Percentiles rank a stretch among this genome's conserved stretches.
These are phyloP conservation scores for Horisme vitalbata DNA, from an alignment of 2,888 invertebrate genomes.

Conservation along the genomic window DNA sequence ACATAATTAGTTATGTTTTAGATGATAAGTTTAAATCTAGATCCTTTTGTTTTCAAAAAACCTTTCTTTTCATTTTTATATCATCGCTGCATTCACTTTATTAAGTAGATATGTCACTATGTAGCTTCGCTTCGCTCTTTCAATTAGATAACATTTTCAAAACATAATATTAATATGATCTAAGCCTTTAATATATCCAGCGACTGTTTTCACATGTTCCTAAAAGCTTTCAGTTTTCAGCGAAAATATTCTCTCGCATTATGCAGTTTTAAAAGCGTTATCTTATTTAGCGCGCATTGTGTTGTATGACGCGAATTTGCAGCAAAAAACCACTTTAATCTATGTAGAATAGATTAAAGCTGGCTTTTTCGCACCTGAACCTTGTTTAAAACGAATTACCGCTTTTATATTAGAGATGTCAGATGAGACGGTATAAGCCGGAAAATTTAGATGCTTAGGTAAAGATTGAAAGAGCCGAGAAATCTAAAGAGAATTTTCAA, in stretches of 20 bases:
- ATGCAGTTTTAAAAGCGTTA: conserved; percentile 20
- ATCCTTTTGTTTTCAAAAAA: too few species aligned
- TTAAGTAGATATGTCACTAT: too few species aligned
- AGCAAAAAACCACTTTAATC: conserved; percentile 58
- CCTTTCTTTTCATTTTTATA: too few species aligned
- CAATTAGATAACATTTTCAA: too few species aligned
- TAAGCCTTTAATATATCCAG: too few species aligned
- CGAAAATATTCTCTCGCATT: conserved; percentile 12
- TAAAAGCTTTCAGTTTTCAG: conserved; percentile 16
- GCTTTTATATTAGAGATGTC: conserved; percentile 55
- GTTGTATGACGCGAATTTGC: conserved; percentile 40
- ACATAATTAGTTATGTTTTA: too few species aligned
- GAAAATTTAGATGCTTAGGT: conserved; percentile 4
- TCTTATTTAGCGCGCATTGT: conserved; percentile 28
- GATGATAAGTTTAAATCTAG: too few species aligned
- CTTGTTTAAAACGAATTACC: conserved; percentile 73
- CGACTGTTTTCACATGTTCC: conserved; percentile 5
- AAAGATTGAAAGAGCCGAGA: too few species aligned
- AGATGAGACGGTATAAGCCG: background rate
- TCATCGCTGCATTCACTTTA: too few species aligned
- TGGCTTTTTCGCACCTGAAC: conserved; percentile 73
- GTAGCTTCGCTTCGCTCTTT: too few species aligned
- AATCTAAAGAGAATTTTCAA: too few species aligned
- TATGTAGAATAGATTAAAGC: conserved; percentile 71
- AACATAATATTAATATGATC: too few species aligned